Evolutionary conservation across 2,888 invertebrate species (phyloP).

Genomic region (Nemurella pictetii): DNA sequence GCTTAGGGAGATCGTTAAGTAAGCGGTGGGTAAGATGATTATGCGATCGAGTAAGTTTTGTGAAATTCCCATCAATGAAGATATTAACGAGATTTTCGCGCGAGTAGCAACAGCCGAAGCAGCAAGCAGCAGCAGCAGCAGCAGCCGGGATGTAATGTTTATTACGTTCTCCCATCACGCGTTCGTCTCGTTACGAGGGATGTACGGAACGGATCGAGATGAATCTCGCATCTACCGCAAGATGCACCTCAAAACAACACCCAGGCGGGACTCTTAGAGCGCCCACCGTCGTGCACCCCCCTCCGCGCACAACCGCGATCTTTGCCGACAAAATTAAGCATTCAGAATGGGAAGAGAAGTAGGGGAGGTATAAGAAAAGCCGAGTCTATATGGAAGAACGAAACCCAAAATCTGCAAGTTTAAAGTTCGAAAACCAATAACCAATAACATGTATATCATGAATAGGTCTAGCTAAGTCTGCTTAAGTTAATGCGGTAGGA

Average conservation of each 20-base stretch:
- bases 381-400: conserved; percentile 23
- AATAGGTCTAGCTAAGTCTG: conserved; percentile 29
- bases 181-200: not conserved
- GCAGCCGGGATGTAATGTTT: not conserved
- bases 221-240: conserved; percentile 7
- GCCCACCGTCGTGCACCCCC: not conserved
- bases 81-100: conserved; percentile 25
- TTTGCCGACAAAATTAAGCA: conserved; percentile 16
- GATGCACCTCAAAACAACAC: not conserved
- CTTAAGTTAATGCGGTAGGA: not conserved
- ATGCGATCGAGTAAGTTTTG: conserved; percentile 19
- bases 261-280: not conserved
- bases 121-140: not conserved
- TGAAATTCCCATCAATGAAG: conserved; percentile 28
- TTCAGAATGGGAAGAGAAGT: conserved; percentile 6
- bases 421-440: conserved; percentile 35
- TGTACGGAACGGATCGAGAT: not conserved
- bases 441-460: conserved; percentile 35
- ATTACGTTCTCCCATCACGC: conserved; percentile 17
- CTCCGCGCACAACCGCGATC: not conserved
- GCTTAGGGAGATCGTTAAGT: not conserved
- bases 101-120: not conserved
- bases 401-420: conserved; percentile 31
- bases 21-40: not conserved
- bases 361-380: conserved; percentile 7